A percentile compares a stretch with the other conserved stretches of the same genome.
Evolutionary conservation across 2,888 invertebrate genomes (phyloP).

Genomic region (Latheticus oryzae): DNA sequence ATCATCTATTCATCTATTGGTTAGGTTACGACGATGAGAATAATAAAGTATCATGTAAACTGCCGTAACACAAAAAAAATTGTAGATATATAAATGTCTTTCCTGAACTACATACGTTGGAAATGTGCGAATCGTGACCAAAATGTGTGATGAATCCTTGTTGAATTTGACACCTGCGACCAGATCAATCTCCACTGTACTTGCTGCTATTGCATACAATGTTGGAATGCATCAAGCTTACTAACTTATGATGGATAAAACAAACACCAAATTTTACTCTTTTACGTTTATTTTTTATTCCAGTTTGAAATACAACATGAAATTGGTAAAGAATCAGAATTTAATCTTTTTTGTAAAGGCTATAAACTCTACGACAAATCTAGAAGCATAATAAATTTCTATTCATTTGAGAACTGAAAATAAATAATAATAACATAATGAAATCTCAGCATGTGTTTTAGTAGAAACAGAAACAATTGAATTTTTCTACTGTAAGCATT

Average conservation of each 20-base stretch:
- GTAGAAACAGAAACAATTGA: no score
- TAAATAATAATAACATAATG: no score
- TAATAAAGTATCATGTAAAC: slow-evolving; percentile 45
- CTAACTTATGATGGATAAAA: slow-evolving; percentile 42
- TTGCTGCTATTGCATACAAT: slow-evolving; percentile 37
- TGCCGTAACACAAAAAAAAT: slow-evolving; percentile 42
- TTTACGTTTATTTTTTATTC: no score
- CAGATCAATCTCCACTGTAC: slow-evolving; percentile 55
- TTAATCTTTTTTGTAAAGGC: no score
- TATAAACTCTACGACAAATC: no score
- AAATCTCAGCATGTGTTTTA: no score
- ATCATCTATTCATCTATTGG: slow-evolving; percentile 16
- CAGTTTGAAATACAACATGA: no score
- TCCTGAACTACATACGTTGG: slow-evolving; percentile 58
- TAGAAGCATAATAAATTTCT: no score
- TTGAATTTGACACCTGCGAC: slow-evolving; percentile 59
- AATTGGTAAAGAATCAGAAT: no score
- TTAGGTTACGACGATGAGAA: slow-evolving; percentile 10
- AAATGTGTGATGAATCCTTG: slow-evolving; percentile 55
- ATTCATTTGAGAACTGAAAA: no score
- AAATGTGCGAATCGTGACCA: slow-evolving; percentile 58
- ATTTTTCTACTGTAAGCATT: no score
- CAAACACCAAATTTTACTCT: no score
- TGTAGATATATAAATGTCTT: slow-evolving; percentile 47
- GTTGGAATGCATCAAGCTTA: slow-evolving; percentile 39